Percentiles rank a stretch among this genome's conserved stretches.
Conservation (phyloP, 2,113 vertebrate genomes). For the Oreotrochilus melanogaster region DNA sequence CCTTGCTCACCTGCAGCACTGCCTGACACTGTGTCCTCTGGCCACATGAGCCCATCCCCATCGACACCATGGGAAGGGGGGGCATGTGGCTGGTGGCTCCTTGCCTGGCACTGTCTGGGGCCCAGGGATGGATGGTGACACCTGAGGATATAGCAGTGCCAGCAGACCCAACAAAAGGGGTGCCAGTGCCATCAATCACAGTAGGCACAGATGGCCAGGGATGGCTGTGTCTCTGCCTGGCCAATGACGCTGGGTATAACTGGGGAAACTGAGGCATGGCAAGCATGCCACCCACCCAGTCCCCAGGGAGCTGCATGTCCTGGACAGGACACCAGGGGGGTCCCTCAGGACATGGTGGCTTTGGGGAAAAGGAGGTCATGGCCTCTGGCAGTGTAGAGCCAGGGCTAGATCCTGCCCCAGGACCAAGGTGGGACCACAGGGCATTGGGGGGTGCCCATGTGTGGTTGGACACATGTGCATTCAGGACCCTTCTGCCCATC, state of each 20-base stretch:
- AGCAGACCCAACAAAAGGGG: background rate
- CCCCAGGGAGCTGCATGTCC: background rate
- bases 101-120: background rate
- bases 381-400: no score
- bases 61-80: fast-evolving
- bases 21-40: no score
- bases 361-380: background rate
- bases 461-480: background rate
- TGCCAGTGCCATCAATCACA: background rate
- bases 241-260: background rate
- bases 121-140: background rate
- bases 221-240: background rate
- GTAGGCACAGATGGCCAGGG: background rate
- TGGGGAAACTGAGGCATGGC: background rate
- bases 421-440: background rate
- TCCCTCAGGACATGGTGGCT: background rate
- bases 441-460: fast-evolving
- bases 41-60: background rate
- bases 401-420: background rate
- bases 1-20: no score
- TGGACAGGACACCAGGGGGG: fast-evolving
- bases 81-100: background rate
- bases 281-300: fast-evolving
- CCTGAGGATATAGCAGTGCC: background rate
- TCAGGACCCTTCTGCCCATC: background rate